Evolutionary conservation across 2,888 invertebrate species (phyloP), one percentile per base, ranked within the genome.

Genomic region (Agrochola lota): DNA sequence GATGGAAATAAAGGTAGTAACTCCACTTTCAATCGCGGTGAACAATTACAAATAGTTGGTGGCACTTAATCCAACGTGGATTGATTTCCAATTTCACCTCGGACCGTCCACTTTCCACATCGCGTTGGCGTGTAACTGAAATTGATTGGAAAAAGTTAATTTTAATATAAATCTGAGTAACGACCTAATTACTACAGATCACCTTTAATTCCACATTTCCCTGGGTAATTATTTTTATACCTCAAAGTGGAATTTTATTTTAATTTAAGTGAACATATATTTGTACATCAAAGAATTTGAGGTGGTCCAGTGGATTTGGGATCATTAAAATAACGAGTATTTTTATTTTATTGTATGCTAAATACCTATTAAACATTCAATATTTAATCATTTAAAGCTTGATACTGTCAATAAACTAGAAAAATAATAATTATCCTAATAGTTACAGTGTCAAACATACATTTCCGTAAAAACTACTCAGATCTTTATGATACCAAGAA

Each of bases 61-160:
- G 35, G 15, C 35, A 15, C 55, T 71, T 71, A 85, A 85, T 64
- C 85, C 82, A 63, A 68, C 26, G 20, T 63, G 60, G 55, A 85
- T 83, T 85, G 72, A 67, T 85, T 85, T 81, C 77, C 82, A 85
- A 83, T 83, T 59, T 85, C 49, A 9, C 12, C 15, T 70, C 63
- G 46, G 17, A 55, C 66, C 40, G 15, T 57, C 26, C 62, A 49
- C 12, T 49, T 35, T 57, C 43, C 35, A 35, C 11, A 35, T 35
- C 15, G 49, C 46, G 9, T 30, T 71, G n/a, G n/a, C n/a, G 23
- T 64, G 4, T 55, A 73, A 35, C 66, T 40, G 49, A 73, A 73
- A 71, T 77, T 68, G 26, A 81, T 77, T 71, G 81, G 57, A 52
- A 67, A 81, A 77, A 73, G 63, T 68, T 26, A 30, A 60, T 71